Percentiles rank a stretch among this genome's conserved stretches.
phyloP scores from a whole-genome alignment of 1,140 invertebrate genomes.

The Tetragonula clypearis region DNA sequence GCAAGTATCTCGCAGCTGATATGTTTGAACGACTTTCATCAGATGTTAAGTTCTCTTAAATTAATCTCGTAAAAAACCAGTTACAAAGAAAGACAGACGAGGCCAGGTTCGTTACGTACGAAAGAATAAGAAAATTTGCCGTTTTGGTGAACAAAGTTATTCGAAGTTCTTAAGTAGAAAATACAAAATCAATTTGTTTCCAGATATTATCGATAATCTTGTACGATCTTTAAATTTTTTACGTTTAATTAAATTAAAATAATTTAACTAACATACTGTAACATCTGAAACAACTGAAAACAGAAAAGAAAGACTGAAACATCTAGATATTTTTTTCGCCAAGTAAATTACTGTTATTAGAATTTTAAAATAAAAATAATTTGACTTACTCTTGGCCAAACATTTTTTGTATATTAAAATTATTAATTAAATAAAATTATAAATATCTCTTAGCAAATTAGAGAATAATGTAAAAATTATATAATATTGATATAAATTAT shows the following conservation, averaged over 20 bases:
- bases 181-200: background rate
- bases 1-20: conserved; percentile 67
- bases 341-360: no score
- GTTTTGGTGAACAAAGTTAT: background rate
- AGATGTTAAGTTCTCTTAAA: conserved; percentile 72
- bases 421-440: no score
- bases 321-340: no score
- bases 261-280: no score
- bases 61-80: conserved; percentile 72
- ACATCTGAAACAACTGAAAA: no score
- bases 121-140: background rate
- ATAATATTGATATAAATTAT: no score
- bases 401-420: no score
- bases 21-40: conserved; percentile 67
- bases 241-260: background rate
- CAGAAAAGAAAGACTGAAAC: no score
- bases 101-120: background rate
- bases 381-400: no score
- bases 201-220: background rate
- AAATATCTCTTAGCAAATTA: no score
- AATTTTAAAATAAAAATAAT: no score
- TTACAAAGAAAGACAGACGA: background rate
- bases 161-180: background rate
- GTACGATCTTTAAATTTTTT: background rate
- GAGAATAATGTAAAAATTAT: no score